phyloP scores from a whole-genome alignment of 2,888 invertebrate genomes.

The Scelioninae gen. 1 region DNA sequence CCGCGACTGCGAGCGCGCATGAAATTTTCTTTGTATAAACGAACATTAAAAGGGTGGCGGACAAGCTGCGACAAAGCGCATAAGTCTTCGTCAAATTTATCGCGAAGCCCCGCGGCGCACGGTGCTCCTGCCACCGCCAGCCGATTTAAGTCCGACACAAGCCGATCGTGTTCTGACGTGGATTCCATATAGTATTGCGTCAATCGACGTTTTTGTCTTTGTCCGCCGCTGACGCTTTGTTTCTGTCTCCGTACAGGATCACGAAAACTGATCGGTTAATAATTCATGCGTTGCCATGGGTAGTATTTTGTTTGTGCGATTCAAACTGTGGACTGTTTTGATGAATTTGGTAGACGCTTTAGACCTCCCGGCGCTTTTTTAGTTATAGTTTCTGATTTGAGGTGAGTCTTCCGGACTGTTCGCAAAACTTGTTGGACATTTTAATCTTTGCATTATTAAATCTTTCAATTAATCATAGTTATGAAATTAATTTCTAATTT shows the following conservation, averaged over 20 bases:
- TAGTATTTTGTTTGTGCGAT: conserved; percentile 22
- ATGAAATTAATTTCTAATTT: no score
- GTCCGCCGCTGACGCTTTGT: conserved; percentile 10
- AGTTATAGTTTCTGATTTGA: no score
- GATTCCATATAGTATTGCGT: conserved; percentile 36
- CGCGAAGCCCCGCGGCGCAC: conserved; percentile 63
- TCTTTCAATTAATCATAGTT: no score
- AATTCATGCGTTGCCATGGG: conserved; percentile 13
- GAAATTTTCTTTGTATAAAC: conserved; percentile 68
- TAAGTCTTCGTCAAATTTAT: conserved; percentile 60
- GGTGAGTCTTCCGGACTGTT: no score
- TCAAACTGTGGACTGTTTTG: conserved; percentile 12
- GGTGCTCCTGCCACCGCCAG: conserved; percentile 61
- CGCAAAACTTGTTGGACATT: no score
- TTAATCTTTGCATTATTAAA: no score
- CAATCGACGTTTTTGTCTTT: conserved; percentile 53
- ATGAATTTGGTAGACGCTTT: conserved; percentile 11
- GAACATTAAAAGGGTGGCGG: conserved; percentile 64
- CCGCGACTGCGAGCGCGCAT: conserved; percentile 43
- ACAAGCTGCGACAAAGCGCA: conserved; percentile 66
- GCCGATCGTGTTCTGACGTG: conserved; percentile 62
- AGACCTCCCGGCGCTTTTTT: background rate
- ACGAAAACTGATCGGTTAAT: conserved; percentile 21
- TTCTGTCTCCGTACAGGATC: background rate
- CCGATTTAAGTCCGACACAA: conserved; percentile 65